Base-by-base conservation (phyloP, 1,140 invertebrate genomes). In the Drosophila auraria region DNA sequence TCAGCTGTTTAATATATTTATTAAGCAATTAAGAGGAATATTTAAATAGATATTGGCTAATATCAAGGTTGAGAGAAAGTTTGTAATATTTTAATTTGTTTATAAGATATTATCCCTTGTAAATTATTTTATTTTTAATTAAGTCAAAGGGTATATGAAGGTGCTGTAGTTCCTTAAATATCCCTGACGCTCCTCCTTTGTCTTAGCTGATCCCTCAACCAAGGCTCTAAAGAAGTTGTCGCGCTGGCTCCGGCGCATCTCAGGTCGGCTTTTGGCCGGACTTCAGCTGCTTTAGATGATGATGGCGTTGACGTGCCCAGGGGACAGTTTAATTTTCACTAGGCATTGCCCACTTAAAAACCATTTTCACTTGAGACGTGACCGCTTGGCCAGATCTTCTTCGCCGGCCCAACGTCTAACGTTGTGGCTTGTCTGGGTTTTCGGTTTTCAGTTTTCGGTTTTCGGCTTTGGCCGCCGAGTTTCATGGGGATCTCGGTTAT, bases 291-390 rank as follows among this genome's bases (percentile, higher is more conserved):
- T 3, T 36, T 11, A 36, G 78, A 20, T 72, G 69, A 57, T 64
- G 66, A 59, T 80, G 66, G 83, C 63, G 76, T 70, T 84, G 84
- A 87, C 84, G 83, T 87, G 81, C 84, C 84, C 82, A 89, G 86
- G 84, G 84, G 84, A 89, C 86, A 89, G 84, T 89, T 89, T 89
- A 89, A 89, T 89, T 89, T 89, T 90, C 84, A 89, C 84, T 81
- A 78, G 86, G 65, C 82, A 86, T 86, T 80, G 61, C 70, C 83
- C 84, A 89, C 86, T 90, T 89, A 90, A 89, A 89, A 89, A 89
- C 65, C 84, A 89, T 89, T 89, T 89, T 89, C 84, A 89, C 84
- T 89, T 90, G 86, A 89, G 84, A 89, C 86, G 86, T 84, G 84
- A 90, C 86, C 82, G 81, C 74, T 80, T 7, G 36, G 38, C 68